phyloP scores from a whole-genome alignment of 2,797 vertebrate genomes.

The Zalophus californianus region DNA sequence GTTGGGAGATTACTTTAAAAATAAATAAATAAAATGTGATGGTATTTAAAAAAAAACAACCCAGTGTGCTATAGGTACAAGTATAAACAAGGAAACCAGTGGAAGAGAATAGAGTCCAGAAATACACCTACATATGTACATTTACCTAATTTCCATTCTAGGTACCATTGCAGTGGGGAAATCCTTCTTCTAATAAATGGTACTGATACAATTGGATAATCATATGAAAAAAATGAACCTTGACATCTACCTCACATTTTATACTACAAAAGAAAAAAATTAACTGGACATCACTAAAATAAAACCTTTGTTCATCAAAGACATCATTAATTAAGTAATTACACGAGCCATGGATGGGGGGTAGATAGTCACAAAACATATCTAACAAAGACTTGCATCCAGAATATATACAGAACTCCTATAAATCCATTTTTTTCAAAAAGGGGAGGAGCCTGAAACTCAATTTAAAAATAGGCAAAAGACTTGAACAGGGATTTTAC shows the following conservation, averaged over 20 bases:
- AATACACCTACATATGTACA: background rate
- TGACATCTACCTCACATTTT: background rate
- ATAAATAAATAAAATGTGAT: background rate
- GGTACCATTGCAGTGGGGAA: background rate
- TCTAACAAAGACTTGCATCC: background rate
- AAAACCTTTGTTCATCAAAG: constrained; percentile 4
- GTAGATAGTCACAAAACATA: background rate
- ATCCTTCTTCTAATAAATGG: background rate
- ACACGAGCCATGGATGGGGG: background rate
- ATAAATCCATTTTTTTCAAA: background rate
- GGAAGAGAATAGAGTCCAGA: background rate
- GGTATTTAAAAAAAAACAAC: background rate
- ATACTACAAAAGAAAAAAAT: background rate
- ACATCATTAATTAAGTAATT: background rate
- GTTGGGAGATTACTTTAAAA: background rate
- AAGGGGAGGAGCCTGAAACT: background rate
- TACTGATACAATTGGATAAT: background rate
- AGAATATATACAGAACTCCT: background rate
- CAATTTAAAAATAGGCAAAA: background rate
- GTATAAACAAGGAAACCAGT: background rate
- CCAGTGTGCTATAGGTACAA: background rate
- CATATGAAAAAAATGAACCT: background rate
- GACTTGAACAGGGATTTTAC: background rate
- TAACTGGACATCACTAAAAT: background rate
- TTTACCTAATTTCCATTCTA: background rate